Evolutionary conservation across 2,888 invertebrate species (phyloP), one percentile per base, ranked within the genome.

Genomic region (Xestia xanthographa): DNA sequence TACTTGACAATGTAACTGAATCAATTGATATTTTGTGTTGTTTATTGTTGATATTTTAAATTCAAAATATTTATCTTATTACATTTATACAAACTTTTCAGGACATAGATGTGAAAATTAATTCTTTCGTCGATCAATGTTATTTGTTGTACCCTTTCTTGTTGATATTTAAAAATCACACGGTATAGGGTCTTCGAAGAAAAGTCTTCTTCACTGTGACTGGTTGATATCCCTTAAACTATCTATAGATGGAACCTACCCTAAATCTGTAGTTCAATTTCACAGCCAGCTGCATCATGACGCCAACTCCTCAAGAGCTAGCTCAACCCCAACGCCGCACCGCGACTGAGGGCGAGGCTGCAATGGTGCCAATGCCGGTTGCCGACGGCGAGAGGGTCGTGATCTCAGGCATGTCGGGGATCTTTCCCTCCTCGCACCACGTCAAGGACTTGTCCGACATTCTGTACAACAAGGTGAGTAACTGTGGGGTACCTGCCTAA

Each of bases 321-420:
- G 70, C 60, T 9, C 26, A 53, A 22, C 5, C 62, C 6, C 60
- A 62, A 29, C 34, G 65, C 11, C n/a, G 65, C n/a, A n/a, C 74
- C 2, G 72, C 26, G 12, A 1, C n/a, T 17, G 17, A 38, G 29
- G 34, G 14, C 0, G 38, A 48, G 9, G 20, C 17, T 29, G 29
- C 29, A 29, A 17, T 58, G 29, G 29, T 29, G 9, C 9, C 60
- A 20, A 34, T 2, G 11, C 20, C 60, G 20, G 20, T 20, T 20
- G 60, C 34, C 20, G 20, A 60, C 11, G 60, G 60, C 34, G 60
- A 60, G 60, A 60, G 34, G 34, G 20, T 60, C 20, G 60, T 60
- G 60, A 60, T 60, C 9, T 60, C 60, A 14, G 92, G 92, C 17
- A 91, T 92, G 89, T 87, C 92, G 5, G 92, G 92, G 0, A 82